Percentiles rank a stretch among this genome's conserved stretches.
Conservation (phyloP, 2,113 vertebrate genomes). For the Eidolon helvum region DNA sequence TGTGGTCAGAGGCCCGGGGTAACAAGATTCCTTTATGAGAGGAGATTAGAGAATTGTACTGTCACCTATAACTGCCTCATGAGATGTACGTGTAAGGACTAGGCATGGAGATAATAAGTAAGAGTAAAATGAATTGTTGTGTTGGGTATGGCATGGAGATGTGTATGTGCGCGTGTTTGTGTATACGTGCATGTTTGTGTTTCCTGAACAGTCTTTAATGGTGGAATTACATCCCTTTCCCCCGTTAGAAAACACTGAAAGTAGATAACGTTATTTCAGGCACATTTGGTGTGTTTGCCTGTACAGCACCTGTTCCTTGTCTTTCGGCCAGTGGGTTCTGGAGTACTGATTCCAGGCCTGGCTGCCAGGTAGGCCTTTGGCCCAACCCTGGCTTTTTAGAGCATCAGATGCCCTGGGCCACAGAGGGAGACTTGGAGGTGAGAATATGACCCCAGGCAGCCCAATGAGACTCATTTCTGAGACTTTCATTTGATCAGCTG, state of each 20-base stretch:
- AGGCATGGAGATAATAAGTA: background rate
- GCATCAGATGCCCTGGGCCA: background rate
- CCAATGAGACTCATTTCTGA: background rate
- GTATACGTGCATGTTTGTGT: background rate
- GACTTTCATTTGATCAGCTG: background rate
- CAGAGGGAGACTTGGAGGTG: background rate
- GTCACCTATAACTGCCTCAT: background rate
- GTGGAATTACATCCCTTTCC: background rate
- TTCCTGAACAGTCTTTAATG: background rate
- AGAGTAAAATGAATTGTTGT: background rate
- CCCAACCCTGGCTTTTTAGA: background rate
- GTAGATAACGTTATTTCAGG: background rate
- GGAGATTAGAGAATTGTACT: background rate
- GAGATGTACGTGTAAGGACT: background rate
- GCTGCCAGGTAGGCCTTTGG: background rate
- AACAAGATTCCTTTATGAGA: background rate
- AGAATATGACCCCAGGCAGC: background rate
- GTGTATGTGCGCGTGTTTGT: background rate
- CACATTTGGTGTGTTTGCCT: background rate
- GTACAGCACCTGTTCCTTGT: background rate
- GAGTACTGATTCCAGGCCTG: background rate
- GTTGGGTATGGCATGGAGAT: background rate
- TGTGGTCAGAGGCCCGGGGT: background rate
- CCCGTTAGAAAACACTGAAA: background rate
- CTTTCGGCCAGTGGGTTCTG: background rate